Percentiles rank a stretch among this genome's conserved stretches.
Evolutionary conservation across 2,113 vertebrate species (phyloP).

Genomic region (Ivindomyrus marchei): DNA sequence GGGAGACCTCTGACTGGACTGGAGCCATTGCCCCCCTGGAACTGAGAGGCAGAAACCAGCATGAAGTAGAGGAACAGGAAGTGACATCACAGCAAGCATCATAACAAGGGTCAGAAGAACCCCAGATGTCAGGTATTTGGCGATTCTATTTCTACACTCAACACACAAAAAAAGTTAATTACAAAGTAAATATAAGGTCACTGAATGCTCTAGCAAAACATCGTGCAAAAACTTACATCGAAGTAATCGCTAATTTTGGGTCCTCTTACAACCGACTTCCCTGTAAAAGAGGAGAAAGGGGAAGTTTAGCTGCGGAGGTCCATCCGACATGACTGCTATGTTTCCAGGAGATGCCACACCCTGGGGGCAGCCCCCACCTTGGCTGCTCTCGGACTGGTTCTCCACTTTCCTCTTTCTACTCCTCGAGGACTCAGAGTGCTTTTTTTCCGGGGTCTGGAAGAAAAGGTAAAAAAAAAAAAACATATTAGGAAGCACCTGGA

Average conservation of each 20-base stretch:
- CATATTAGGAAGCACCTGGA: background rate
- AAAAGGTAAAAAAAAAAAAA: slow-evolving; percentile 3
- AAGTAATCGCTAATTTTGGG: slow-evolving; percentile 99
- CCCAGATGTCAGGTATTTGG: background rate
- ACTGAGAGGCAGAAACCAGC: slow-evolving; percentile 55
- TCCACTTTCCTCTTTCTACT: slow-evolving; percentile 97
- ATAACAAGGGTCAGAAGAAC: background rate
- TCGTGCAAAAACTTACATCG: slow-evolving; percentile 73
- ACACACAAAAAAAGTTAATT: background rate
- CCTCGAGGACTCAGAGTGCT: slow-evolving; percentile 86
- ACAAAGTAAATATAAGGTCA: background rate
- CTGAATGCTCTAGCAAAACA: background rate
- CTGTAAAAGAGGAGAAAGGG: slow-evolving; percentile 54
- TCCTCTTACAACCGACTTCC: slow-evolving; percentile 83
- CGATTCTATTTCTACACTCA: background rate
- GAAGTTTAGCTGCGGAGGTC: background rate
- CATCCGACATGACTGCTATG: background rate
- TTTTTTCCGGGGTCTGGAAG: slow-evolving; percentile 92
- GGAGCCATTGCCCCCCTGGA: slow-evolving; percentile 93
- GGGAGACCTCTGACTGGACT: slow-evolving; percentile 92
- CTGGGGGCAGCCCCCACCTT: slow-evolving; percentile 65
- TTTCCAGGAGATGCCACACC: background rate
- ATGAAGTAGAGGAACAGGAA: background rate
- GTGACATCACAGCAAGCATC: background rate
- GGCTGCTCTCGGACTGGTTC: slow-evolving; percentile 93